phyloP scores from a whole-genome alignment of 30 jellyfish, hydroid and myxozoan species.

The Morbakka virulenta region DNA sequence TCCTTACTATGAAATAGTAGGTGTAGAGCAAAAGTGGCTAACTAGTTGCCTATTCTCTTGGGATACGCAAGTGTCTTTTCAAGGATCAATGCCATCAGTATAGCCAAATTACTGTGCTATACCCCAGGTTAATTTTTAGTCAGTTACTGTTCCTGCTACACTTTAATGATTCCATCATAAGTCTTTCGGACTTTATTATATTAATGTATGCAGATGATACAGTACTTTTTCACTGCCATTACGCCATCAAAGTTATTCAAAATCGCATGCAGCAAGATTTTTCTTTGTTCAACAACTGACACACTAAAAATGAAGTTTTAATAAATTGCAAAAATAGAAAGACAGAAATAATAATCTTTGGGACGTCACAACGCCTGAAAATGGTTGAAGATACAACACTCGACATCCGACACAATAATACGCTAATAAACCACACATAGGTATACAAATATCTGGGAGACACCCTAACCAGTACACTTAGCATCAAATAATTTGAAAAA shows the following conservation, averaged over 20 bases:
- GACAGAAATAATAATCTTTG: conserved; percentile 48
- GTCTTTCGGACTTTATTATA: neutral
- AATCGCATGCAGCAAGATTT: too few species aligned
- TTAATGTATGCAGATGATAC: conserved; percentile 32
- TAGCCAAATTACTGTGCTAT: neutral
- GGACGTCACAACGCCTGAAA: conserved; percentile 38
- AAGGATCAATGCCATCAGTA: conserved; percentile 11
- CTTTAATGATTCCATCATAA: conserved; percentile 5
- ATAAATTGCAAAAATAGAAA: conserved; percentile 40
- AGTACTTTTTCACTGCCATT: neutral
- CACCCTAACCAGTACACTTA: too few species aligned
- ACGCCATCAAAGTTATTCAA: too few species aligned
- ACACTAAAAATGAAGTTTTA: conserved; percentile 37
- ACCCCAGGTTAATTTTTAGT: conserved; percentile 12
- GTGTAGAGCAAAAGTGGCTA: conserved; percentile 15
- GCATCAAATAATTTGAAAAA: too few species aligned
- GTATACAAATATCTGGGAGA: conserved; percentile 31
- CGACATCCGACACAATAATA: conserved; percentile 5
- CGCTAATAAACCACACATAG: conserved; percentile 30
- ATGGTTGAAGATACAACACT: conserved; percentile 40
- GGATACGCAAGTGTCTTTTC: neutral
- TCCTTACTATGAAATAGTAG: too few species aligned
- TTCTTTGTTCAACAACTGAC: too few species aligned
- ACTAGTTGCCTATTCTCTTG: conserved; percentile 3
- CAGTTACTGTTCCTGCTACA: conserved; percentile 21